Base-by-base conservation (phyloP, 2,888 invertebrate genomes). In the Philhelius pedissequus region DNA sequence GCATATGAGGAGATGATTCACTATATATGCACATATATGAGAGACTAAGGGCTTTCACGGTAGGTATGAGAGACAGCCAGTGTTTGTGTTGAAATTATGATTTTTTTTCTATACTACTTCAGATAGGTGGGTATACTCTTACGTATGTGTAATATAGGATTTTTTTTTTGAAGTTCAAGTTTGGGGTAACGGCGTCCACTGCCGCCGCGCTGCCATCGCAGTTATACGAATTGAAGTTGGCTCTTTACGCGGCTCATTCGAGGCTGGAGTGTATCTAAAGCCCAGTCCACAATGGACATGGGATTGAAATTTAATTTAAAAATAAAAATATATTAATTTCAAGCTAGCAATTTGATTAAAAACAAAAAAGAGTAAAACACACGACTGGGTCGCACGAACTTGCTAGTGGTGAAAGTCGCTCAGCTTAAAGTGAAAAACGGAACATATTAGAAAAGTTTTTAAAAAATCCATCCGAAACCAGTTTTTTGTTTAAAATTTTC, bases 21-120 rank as follows among this genome's bases (percentile, higher is more conserved):
- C 60, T 70, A 13, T 4, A 62, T 50, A n/a, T n/a, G n/a, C n/a
- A 25, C 43, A 45, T 54, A 64, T 35, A 48, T 38, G n/a, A 38
- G 38, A 32, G 54, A 25, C 48, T 60, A 58, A 52, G 25, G 60
- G 60, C 18, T 77, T 68, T 54, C 18, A 40, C 56, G 50, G 58
- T 56, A n/a, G n/a, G n/a, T n/a, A n/a, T n/a, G n/a, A n/a, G 68
- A 84, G 75, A 32, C 48, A 66, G 71, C 11, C 76, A 75, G 83
- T 84, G 71, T 80, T 84, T 84, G 84, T 62, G 52, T 62, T 60
- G 66, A 80, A 84, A 84, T 79, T 79, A 79, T 84, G 71, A 76
- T 22, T 48, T 75, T 84, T 84, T 75, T 79, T 64, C n/a, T 58
- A 2, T 15, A 38, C 13, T 45, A 20, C 35, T 56, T 58, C 32